These are phyloP conservation scores for Nudaria mundana DNA, from an alignment of 2,888 invertebrate genomes.

Conservation along the genomic window DNA sequence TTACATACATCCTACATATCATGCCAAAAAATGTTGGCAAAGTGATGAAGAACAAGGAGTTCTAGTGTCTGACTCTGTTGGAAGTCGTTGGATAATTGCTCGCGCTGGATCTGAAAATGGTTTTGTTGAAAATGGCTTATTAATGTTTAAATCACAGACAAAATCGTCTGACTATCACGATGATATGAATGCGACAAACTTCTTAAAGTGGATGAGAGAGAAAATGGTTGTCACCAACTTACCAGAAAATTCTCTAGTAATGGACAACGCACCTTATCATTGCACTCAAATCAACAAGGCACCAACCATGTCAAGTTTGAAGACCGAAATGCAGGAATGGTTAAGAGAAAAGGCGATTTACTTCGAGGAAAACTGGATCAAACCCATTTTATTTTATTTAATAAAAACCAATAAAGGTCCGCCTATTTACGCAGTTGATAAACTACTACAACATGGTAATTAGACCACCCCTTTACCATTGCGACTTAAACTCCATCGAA, in stretches of 20 bases:
- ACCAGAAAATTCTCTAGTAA: slow-evolving; percentile 21
- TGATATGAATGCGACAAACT: slow-evolving; percentile 18
- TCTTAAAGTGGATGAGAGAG: slow-evolving; percentile 20
- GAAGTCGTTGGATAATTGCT: slow-evolving; percentile 19
- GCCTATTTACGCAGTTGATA: slow-evolving; percentile 16
- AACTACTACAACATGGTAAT: slow-evolving; percentile 14
- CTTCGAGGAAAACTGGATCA: slow-evolving; percentile 16
- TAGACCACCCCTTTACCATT: slow-evolving; percentile 19
- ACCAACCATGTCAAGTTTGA: slow-evolving; percentile 19
- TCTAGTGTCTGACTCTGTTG: slow-evolving; percentile 10
- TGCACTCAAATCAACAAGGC: slow-evolving; percentile 15
- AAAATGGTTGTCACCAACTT: slow-evolving; percentile 12
- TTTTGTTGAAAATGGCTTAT: slow-evolving; percentile 18
- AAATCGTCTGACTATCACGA: slow-evolving; percentile 19
- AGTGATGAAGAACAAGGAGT: slow-evolving; percentile 10
- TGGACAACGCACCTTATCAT: slow-evolving; percentile 26
- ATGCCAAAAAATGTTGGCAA: slow-evolving; percentile 10
- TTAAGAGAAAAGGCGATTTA: slow-evolving; percentile 16
- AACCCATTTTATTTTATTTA: slow-evolving; percentile 14
- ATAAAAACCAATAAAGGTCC: slow-evolving; percentile 25
- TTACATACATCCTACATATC: background rate
- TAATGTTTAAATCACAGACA: slow-evolving; percentile 22
- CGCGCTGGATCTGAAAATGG: slow-evolving; percentile 19
- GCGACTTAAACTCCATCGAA: slow-evolving; percentile 23
- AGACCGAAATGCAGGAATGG: slow-evolving; percentile 15